Evolutionary conservation across 2,113 vertebrate genomes (phyloP).

Genomic region (Saiga tatarica): DNA sequence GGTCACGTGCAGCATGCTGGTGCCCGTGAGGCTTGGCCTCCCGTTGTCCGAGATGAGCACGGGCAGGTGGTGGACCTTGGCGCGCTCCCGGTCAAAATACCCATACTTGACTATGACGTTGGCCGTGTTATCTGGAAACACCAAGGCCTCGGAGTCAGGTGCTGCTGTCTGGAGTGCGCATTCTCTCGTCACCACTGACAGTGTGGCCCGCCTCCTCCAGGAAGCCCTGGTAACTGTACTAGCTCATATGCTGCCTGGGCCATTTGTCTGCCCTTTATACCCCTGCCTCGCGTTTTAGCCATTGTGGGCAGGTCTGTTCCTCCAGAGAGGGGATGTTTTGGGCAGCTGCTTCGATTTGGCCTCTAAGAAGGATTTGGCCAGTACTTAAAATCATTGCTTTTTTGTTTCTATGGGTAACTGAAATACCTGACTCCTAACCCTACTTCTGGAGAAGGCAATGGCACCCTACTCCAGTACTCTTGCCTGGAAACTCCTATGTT

Average conservation of each 20-base stretch:
- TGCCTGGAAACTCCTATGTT: too few relatives aligned
- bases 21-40: constrained; percentile 82
- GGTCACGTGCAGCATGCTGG: constrained; percentile 83
- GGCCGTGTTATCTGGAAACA: constrained; percentile 90
- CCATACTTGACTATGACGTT: constrained; percentile 88
- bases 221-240: neutral
- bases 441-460: too few relatives aligned
- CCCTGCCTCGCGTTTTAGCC: neutral
- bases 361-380: neutral
- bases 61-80: constrained; percentile 86
- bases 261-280: neutral
- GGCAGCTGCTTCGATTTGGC: neutral
- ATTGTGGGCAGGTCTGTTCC: neutral
- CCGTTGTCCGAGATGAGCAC: constrained; percentile 91
- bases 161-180: neutral
- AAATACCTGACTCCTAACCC: too few relatives aligned
- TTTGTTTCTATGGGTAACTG: neutral
- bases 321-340: neutral
- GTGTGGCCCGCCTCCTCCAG: neutral
- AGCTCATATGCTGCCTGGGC: neutral
- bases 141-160: neutral
- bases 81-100: constrained; percentile 87
- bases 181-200: fast-evolving
- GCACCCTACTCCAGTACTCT: too few relatives aligned
- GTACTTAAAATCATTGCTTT: neutral